Evolutionary conservation across 2,113 vertebrate genomes (phyloP).

Genomic region (Vicugna pacos): DNA sequence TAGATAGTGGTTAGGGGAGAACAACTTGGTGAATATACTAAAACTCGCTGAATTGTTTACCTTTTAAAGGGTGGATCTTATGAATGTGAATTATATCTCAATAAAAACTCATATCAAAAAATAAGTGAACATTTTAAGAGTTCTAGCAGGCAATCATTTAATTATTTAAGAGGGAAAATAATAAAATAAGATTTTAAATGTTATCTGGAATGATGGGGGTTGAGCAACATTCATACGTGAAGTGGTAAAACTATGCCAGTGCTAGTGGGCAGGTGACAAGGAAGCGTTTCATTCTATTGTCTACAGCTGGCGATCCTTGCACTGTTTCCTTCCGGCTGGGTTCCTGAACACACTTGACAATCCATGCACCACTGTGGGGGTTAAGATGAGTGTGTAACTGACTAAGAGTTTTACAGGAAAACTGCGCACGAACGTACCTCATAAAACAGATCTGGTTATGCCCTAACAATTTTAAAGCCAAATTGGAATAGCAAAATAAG

Average conservation of each 20-base stretch:
- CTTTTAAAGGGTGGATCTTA: not conserved
- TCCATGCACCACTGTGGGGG: not conserved
- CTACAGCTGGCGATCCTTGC: not conserved
- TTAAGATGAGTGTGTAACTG: not conserved
- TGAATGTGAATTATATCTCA: not conserved
- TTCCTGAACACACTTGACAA: not conserved
- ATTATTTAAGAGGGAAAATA: not conserved
- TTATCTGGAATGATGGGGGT: not conserved
- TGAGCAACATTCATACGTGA: not conserved
- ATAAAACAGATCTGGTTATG: not conserved
- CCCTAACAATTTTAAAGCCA: not conserved
- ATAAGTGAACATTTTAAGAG: not conserved
- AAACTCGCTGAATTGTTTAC: not conserved
- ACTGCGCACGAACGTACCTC: not conserved
- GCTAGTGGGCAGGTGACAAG: not conserved
- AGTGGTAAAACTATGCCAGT: not conserved
- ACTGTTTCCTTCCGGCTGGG: not conserved
- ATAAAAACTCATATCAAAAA: not conserved
- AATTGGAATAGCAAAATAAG: not conserved
- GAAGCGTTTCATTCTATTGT: not conserved
- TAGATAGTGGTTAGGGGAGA: not conserved
- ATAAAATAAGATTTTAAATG: not conserved
- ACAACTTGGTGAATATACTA: not conserved
- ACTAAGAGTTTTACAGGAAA: not conserved
- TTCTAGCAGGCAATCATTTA: not conserved